Conservation (phyloP, 2,797 vertebrate species). For the Pelochelys cantorii region DNA sequence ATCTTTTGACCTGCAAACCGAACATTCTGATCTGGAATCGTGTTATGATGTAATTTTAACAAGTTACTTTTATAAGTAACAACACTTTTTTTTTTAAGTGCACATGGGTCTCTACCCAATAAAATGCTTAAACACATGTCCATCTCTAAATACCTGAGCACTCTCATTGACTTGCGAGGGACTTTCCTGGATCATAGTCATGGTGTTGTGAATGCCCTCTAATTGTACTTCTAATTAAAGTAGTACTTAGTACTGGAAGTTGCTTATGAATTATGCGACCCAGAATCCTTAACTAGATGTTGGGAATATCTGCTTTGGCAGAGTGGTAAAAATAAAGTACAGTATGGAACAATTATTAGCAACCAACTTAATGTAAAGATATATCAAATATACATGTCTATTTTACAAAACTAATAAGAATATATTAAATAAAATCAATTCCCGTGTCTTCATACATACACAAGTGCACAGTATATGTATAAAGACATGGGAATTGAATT, state of each 20-base stretch:
- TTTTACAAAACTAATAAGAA: background rate
- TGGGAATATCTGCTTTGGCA: background rate
- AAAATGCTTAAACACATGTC: rapidly evolving
- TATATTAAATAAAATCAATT: background rate
- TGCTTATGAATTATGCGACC: too few relatives aligned
- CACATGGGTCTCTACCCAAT: background rate
- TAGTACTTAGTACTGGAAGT: background rate
- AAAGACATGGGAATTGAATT: background rate
- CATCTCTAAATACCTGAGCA: background rate
- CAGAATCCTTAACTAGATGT: background rate
- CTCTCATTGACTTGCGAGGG: background rate
- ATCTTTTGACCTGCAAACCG: background rate
- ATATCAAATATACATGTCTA: background rate
- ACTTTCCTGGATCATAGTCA: background rate
- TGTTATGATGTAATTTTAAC: background rate
- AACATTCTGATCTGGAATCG: background rate
- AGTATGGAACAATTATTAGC: background rate
- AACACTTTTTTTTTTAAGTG: rapidly evolving
- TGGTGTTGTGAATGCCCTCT: background rate
- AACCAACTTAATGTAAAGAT: background rate
- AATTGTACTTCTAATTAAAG: background rate
- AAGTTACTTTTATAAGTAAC: background rate
- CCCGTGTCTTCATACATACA: background rate
- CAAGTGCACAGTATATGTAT: background rate
- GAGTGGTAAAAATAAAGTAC: background rate